phyloP scores from a whole-genome alignment of 2,888 invertebrate genomes.

The Idaea dimidiata region DNA sequence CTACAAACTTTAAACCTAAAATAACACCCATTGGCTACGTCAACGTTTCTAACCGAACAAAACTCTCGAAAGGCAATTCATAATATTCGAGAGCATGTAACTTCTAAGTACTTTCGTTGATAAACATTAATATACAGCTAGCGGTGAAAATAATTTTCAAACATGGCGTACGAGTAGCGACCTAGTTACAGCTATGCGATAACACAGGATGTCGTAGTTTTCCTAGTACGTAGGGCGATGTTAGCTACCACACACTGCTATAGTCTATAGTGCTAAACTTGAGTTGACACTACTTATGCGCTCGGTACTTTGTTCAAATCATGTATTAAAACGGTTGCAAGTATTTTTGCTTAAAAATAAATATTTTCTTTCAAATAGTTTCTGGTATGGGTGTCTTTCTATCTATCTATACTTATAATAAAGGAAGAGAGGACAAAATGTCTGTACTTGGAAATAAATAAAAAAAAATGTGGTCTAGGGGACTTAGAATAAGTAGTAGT shows the following conservation, averaged over 20 bases:
- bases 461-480: no score
- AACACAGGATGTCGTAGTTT: slow-evolving; percentile 76
- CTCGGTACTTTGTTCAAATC: neutral
- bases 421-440: no score
- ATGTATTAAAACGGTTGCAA: no score
- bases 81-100: neutral
- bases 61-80: neutral
- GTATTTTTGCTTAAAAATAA: no score
- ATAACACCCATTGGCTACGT: neutral
- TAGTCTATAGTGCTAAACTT: neutral
- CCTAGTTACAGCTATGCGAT: slow-evolving; percentile 65
- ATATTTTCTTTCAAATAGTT: no score
- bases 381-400: no score
- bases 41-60: neutral
- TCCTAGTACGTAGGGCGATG: slow-evolving; percentile 35
- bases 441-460: no score
- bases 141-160: slow-evolving; percentile 75
- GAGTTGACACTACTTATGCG: neutral
- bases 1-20: no score
- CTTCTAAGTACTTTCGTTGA: slow-evolving; percentile 31
- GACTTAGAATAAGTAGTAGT: no score
- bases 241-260: neutral
- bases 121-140: slow-evolving; percentile 44
- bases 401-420: no score
- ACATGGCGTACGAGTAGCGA: slow-evolving; percentile 54